A percentile compares a stretch with the other conserved stretches of the same genome.
phyloP scores from a whole-genome alignment of 2,113 vertebrate species.

The Bos indicus region DNA sequence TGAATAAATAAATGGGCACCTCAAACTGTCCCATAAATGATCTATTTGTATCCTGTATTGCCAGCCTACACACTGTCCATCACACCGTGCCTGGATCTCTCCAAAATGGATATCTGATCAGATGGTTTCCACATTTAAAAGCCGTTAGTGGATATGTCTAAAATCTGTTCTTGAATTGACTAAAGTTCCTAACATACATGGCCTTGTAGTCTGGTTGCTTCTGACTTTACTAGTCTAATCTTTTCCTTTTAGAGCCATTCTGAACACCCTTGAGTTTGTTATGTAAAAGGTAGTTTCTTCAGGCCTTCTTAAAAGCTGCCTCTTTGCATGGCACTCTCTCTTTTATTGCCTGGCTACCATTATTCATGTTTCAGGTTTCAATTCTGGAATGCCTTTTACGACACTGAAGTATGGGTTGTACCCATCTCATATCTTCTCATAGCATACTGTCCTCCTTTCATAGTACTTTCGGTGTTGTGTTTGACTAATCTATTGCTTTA shows the following conservation, averaged over 20 bases:
- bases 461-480: not conserved
- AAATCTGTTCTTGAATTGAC: not conserved
- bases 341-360: not conserved
- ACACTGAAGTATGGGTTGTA: not conserved
- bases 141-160: not conserved
- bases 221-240: not conserved
- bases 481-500: not conserved
- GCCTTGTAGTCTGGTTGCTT: not conserved
- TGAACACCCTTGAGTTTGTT: not conserved
- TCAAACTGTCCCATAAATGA: not conserved
- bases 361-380: slow-evolving; percentile 10
- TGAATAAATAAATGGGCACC: not conserved
- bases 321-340: not conserved
- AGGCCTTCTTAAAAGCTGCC: not conserved
- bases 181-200: not conserved
- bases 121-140: not conserved
- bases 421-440: not conserved
- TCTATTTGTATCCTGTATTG: not conserved
- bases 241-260: not conserved
- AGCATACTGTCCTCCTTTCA: not conserved
- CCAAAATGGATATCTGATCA: not conserved
- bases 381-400: not conserved
- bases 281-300: not conserved
- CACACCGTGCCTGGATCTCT: not conserved
- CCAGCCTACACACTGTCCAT: not conserved